phyloP scores from a whole-genome alignment of 2,888 invertebrate species.

The Amitus sp. region DNA sequence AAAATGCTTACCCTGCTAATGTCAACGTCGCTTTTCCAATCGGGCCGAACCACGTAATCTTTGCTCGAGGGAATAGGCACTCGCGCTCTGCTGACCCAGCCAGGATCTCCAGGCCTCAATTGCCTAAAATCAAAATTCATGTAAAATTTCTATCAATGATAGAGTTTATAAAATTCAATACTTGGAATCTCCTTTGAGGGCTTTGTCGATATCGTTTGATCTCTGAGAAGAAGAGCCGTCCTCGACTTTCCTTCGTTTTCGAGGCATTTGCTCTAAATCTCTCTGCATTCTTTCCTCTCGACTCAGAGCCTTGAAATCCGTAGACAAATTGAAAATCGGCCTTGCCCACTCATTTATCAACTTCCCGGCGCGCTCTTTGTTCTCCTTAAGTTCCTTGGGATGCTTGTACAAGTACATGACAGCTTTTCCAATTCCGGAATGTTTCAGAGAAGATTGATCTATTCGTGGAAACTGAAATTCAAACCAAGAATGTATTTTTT shows the following conservation, averaged over 20 bases:
- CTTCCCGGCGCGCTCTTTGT: slow-evolving; percentile 89
- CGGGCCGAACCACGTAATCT: slow-evolving; percentile 95
- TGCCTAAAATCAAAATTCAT: slow-evolving; percentile 67
- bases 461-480: slow-evolving; percentile 83
- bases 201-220: slow-evolving; percentile 73
- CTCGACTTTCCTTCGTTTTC: slow-evolving; percentile 66
- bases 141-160: too few species aligned
- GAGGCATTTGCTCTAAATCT: slow-evolving; percentile 87
- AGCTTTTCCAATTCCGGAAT: slow-evolving; percentile 97
- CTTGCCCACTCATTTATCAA: slow-evolving; percentile 98
- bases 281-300: slow-evolving; percentile 94
- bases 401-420: slow-evolving; percentile 99
- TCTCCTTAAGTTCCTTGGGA: slow-evolving; percentile 94
- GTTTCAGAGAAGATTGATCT: slow-evolving; percentile 89
- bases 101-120: slow-evolving; percentile 92
- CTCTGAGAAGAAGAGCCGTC: slow-evolving; percentile 66
- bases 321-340: slow-evolving; percentile 95
- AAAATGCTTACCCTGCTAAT: slow-evolving; percentile 70
- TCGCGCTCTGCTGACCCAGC: slow-evolving; percentile 93
- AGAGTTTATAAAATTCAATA: slow-evolving; percentile 43
- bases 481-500: too few species aligned
- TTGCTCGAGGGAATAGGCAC: slow-evolving; percentile 95
- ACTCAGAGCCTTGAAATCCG: slow-evolving; percentile 90
- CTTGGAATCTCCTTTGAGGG: slow-evolving; percentile 73
- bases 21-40: slow-evolving; percentile 89